These are phyloP conservation scores for Drosophila pallidifrons DNA, from an alignment of 1,140 invertebrate genomes.

Conservation along the genomic window DNA sequence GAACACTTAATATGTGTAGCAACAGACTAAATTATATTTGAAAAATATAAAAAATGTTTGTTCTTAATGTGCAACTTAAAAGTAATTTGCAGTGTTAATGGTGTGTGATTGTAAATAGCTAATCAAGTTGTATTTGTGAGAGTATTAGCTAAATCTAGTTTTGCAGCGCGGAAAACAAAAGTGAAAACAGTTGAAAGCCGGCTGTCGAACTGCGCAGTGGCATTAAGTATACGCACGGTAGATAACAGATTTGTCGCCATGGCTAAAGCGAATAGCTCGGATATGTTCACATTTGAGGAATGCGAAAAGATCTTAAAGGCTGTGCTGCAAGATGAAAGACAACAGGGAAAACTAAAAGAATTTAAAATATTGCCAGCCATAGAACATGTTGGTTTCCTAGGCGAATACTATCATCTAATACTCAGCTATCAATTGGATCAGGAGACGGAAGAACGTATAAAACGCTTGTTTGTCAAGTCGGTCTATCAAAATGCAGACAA, in stretches of 20 bases:
- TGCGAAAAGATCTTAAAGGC: conserved; percentile 62
- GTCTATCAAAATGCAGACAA: conserved; percentile 66
- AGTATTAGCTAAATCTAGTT: background rate
- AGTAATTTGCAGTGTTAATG: background rate
- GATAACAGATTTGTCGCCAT: conserved; percentile 25
- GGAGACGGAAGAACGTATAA: conserved; percentile 23
- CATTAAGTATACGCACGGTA: background rate
- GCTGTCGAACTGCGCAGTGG: background rate
- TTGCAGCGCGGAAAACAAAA: background rate
- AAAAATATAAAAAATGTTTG: too few species aligned
- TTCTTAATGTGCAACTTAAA: too few species aligned
- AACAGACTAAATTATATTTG: too few species aligned
- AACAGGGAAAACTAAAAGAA: conserved; percentile 34
- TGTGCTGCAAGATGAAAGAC: conserved; percentile 52
- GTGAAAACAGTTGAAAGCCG: conserved; percentile 37
- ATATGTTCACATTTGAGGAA: conserved; percentile 61
- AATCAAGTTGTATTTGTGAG: background rate
- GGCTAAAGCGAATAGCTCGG: conserved; percentile 45
- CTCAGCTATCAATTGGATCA: conserved; percentile 55
- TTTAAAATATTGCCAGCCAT: conserved; percentile 69
- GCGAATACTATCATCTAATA: conserved; percentile 73
- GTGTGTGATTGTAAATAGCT: background rate
- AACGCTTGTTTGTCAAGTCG: conserved; percentile 74
- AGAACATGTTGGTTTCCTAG: conserved; percentile 65
- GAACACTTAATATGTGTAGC: too few species aligned